phyloP scores from a whole-genome alignment of 1,140 invertebrate species.

The Hylaeus volcanicus region DNA sequence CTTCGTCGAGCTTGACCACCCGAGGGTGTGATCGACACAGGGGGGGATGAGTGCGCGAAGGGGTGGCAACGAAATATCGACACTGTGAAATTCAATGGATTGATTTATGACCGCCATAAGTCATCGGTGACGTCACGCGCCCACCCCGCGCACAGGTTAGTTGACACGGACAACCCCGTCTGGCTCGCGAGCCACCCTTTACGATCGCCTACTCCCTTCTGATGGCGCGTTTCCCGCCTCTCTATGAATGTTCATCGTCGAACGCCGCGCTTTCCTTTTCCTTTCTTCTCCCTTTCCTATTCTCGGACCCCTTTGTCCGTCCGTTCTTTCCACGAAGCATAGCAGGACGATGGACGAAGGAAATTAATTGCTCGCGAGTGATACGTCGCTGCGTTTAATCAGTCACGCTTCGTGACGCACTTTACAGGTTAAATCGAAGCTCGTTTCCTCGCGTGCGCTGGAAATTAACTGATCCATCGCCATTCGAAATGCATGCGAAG shows the following conservation, averaged over 20 bases:
- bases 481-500: no score
- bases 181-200: constrained; percentile 40
- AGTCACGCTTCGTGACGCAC: constrained; percentile 42
- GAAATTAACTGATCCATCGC: constrained; percentile 30
- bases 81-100: constrained; percentile 70
- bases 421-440: constrained; percentile 33
- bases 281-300: background rate
- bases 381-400: constrained; percentile 60
- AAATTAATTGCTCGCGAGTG: constrained; percentile 66
- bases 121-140: constrained; percentile 66
- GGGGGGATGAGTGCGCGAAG: background rate
- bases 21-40: constrained; percentile 25
- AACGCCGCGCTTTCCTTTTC: background rate
- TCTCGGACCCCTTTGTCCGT: background rate
- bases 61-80: constrained; percentile 65
- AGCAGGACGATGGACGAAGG: constrained; percentile 58
- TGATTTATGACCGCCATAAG: constrained; percentile 71
- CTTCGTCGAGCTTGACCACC: constrained; percentile 25
- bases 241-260: background rate
- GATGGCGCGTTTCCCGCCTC: constrained; percentile 18
- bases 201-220: constrained; percentile 36
- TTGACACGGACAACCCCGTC: constrained; percentile 34
- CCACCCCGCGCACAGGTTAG: constrained; percentile 45
- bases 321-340: constrained; percentile 36
- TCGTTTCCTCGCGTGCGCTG: constrained; percentile 45